Base-by-base conservation (phyloP, 2,888 invertebrate species). In the Maniola hyperantus region DNA sequence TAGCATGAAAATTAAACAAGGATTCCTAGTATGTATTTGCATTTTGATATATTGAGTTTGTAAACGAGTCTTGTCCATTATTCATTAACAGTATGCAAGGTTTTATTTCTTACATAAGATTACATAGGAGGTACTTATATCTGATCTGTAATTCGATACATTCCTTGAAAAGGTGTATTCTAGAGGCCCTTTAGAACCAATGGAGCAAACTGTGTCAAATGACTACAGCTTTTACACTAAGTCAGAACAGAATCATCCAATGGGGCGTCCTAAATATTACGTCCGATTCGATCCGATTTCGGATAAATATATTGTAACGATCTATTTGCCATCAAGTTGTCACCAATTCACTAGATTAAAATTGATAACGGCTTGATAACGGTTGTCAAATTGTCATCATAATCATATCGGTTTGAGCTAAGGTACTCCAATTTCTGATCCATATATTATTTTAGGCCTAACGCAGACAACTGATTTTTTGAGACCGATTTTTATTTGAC, bases 1-100 rank as follows among this genome's bases (percentile, higher is more conserved):
- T 26, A 63, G 42, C 58, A 55, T 57, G 26, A 26, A 51, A 46
- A 18, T 57, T 51, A 11, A 34, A 36, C 20, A 62, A 55, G 53
- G 39, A 61, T 66, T 66, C 26, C 59, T 36, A 62, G 36, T 20
- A 36, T 61, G 48, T 57, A 7, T 57, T 58, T 59, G 15, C 57
- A 68, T 68, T 55, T 58, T 57, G 46, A 57, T 63, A 54, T 54
- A 54, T 55, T 54, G 44, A 54, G 15, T 63, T 54, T 42, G 48
- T 33, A 42, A 54, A 44, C 42, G 33, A 55, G 11, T 33, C 54
- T 53, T 36, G 34, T n/a, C 15, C 18, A 11, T 57, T 57, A 57
- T 42, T 57, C 42, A 39, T 26, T 57, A 57, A n/a, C 57, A 13
- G 13, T 55, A n/a, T 33, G 18, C 39, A 42, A 57, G 57, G 57